These are phyloP conservation scores for Andrena haemorrhoa DNA, from an alignment of 2,888 invertebrate species.

Conservation along the genomic window DNA sequence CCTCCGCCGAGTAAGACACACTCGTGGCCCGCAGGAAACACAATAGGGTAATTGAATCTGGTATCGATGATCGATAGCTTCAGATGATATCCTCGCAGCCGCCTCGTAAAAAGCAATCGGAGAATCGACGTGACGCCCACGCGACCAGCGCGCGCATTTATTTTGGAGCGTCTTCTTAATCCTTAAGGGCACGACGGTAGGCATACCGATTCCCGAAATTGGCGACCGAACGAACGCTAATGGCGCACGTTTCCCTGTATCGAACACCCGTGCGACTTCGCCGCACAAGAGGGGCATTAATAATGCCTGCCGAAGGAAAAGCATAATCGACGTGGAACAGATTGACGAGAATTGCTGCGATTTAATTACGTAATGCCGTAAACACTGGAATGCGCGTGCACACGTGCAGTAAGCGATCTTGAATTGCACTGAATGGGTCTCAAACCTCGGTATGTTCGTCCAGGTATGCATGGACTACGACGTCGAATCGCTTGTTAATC, in stretches of 20 bases:
- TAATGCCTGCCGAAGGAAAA: not conserved
- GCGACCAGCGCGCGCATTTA: constrained; percentile 54
- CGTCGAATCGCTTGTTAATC: constrained; percentile 70
- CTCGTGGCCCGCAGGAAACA: constrained; percentile 56
- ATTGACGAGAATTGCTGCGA: constrained; percentile 66
- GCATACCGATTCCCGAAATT: constrained; percentile 5
- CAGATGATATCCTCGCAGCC: constrained; percentile 61
- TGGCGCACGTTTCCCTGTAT: not conserved
- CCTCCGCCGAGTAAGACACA: constrained; percentile 62
- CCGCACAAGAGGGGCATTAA: not conserved
- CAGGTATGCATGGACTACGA: constrained; percentile 63
- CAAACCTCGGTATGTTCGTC: constrained; percentile 66
- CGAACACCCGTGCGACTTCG: not conserved
- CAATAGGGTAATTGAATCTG: constrained; percentile 73
- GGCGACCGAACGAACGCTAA: constrained; percentile 14
- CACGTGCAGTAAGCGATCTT: constrained; percentile 47
- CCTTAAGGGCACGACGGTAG: constrained; percentile 12
- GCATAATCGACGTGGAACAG: not conserved
- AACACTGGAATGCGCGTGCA: constrained; percentile 52
- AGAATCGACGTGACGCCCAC: constrained; percentile 69
- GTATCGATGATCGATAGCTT: constrained; percentile 71
- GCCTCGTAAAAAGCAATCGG: constrained; percentile 71
- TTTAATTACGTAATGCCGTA: constrained; percentile 74
- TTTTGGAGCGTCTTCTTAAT: constrained; percentile 32
- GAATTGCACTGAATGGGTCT: constrained; percentile 55